These are phyloP conservation scores for Hydractinia symbiolongicarpus DNA, from an alignment of 30 jellyfish, hydroid and myxozoan species.

Conservation along the genomic window DNA sequence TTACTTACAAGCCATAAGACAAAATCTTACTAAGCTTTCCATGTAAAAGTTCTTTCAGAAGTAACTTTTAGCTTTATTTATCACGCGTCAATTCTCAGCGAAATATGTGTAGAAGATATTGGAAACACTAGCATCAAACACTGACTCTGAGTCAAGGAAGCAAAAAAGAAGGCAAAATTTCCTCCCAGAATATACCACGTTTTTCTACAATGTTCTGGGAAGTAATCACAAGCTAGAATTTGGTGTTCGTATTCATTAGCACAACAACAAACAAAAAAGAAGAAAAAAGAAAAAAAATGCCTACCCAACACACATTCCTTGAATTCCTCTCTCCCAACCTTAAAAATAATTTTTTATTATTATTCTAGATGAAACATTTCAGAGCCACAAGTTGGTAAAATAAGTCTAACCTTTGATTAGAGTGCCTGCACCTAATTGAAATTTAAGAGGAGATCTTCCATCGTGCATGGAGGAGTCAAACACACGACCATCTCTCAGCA, in stretches of 20 bases:
- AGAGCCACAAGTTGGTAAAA: neutral
- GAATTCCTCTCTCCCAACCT: conserved; percentile 91
- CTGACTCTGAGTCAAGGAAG: too few species aligned
- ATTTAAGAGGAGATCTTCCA: conserved; percentile 59
- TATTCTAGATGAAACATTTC: neutral
- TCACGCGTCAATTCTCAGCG: too few species aligned
- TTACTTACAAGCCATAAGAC: too few species aligned
- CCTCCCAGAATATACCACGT: too few species aligned
- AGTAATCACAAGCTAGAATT: neutral
- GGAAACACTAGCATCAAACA: too few species aligned
- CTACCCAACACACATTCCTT: conserved; percentile 93
- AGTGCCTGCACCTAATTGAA: conserved; percentile 70
- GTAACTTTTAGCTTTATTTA: too few species aligned
- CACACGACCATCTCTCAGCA: conserved; percentile 72
- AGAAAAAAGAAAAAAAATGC: neutral
- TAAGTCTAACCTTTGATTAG: conserved; percentile 52
- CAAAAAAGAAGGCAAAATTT: too few species aligned
- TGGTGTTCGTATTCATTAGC: neutral
- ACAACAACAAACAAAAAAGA: neutral
- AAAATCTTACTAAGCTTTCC: too few species aligned
- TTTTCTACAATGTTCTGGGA: too few species aligned
- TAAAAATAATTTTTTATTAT: neutral
- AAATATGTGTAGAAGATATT: too few species aligned
- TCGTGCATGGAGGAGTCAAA: conserved; percentile 77
- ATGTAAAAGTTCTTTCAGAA: too few species aligned